Evolutionary conservation across 2,888 invertebrate genomes (phyloP), one percentile per base, ranked within the genome.

Genomic region (Disparrhopalites patrizii): DNA sequence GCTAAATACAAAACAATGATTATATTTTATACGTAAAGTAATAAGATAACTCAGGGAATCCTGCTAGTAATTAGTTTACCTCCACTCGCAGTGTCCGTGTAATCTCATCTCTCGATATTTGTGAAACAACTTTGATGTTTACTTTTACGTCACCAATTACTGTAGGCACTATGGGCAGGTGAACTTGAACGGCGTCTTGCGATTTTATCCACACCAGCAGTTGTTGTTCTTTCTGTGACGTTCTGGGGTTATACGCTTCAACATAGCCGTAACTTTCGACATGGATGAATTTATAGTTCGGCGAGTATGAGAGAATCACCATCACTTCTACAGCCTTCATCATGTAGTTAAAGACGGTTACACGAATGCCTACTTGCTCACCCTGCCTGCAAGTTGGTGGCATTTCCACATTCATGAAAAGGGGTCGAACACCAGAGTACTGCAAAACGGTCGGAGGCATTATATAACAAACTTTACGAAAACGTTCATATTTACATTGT

Each of bases 321-420:
- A 90, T 88, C 0, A 91, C 91, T 79, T 93, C 92, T 66, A 93
- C 86, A 70, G 88, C 85, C 70, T 86, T 86, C 55, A 85, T 85
- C 88, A 92, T 89, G 80, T 95, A 95, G 82, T 97, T 97, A 81
- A 97, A 96, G 7, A 97, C 90, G 0, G 91, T 89, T 0, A 95
- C 91, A 30, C 96, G 84, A 31, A 97, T 85, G 10, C 96, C 96
- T 36, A 97, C 85, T 80, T 96, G 95, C 81, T 97, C 96, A 3
- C 96, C 96, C 78, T 93, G 90, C 38, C 89, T 85, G 76, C 91
- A 89, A 33, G 82, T 81, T 0, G 83, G 84, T 0, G 96, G 95
- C 82, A 94, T 93, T 79, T 97, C 96, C 56, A 95, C 90, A 77
- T 92, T 91, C 75, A 96, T 94, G 81, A 90, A 96, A 85, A 97